Evolutionary conservation across 2,888 invertebrate species (phyloP).

Genomic region (Patella caerulea): DNA sequence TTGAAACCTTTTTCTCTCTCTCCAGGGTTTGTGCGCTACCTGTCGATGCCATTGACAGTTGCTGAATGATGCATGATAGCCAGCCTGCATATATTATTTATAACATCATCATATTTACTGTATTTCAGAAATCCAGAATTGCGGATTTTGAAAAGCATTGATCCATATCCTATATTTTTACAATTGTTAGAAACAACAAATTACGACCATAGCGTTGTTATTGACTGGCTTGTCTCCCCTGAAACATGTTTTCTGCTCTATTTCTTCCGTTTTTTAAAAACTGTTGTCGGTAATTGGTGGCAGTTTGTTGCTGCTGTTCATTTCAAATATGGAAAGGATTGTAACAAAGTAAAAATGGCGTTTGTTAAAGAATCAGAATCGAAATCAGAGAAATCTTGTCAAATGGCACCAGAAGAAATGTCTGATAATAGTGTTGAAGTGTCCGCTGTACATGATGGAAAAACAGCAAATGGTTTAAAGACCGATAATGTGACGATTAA

Average conservation of each 20-base stretch:
- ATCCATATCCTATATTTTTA: constrained; percentile 45
- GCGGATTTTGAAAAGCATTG: not conserved
- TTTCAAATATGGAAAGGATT: not conserved
- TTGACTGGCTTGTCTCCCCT: constrained; percentile 63
- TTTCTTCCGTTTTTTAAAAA: constrained; percentile 50
- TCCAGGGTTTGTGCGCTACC: too few species aligned
- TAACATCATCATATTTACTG: too few species aligned
- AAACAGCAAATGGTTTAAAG: too few species aligned
- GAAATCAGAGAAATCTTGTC: not conserved
- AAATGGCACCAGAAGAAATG: not conserved
- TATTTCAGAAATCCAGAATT: not conserved
- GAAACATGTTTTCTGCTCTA: constrained; percentile 61
- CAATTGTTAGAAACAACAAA: constrained; percentile 40
- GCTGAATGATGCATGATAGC: too few species aligned
- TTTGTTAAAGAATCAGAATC: not conserved
- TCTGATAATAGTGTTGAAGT: not conserved
- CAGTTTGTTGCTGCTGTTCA: constrained; percentile 33
- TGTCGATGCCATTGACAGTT: too few species aligned
- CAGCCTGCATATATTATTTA: too few species aligned
- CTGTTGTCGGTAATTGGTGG: constrained; percentile 46
- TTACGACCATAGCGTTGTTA: constrained; percentile 52
- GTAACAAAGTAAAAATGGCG: not conserved
- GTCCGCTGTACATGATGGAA: not conserved
- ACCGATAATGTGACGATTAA: not conserved
- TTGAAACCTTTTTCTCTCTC: too few species aligned